Percentiles rank a stretch among this genome's conserved stretches.
phyloP scores from a whole-genome alignment of 2,113 vertebrate genomes.

The Pongo abelii region DNA sequence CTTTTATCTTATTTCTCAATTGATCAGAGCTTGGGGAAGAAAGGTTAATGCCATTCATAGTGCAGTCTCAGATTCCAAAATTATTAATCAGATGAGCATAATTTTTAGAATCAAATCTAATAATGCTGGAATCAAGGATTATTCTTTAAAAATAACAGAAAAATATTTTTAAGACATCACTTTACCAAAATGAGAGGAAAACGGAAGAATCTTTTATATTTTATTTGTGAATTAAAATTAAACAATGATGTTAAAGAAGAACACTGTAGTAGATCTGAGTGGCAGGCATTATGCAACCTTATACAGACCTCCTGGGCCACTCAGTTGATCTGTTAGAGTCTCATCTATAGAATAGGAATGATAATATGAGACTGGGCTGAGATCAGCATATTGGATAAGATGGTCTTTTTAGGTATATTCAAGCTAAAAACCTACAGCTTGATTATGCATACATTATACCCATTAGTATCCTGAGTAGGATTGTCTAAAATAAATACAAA shows the following conservation, averaged over 20 bases:
- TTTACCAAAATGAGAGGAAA: neutral
- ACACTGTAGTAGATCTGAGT: fast-evolving
- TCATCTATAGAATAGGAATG: neutral
- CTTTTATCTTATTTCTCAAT: neutral
- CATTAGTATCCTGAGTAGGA: neutral
- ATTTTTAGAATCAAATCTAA: neutral
- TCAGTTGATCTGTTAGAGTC: fast-evolving
- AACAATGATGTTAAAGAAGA: neutral
- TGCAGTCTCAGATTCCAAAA: neutral
- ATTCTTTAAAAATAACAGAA: neutral
- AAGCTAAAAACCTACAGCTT: neutral
- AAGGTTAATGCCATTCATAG: fast-evolving
- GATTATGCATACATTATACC: neutral
- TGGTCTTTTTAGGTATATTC: neutral
- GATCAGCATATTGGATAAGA: neutral
- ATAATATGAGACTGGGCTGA: too few species aligned
- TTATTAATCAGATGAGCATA: neutral
- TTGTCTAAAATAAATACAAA: neutral
- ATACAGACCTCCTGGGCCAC: neutral
- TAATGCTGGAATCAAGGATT: neutral
- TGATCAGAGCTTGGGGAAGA: neutral
- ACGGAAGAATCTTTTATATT: neutral
- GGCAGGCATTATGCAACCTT: neutral
- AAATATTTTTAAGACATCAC: neutral
- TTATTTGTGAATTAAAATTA: neutral